These are phyloP conservation scores for Pseudopodoces humilis DNA, from an alignment of 2,113 vertebrate genomes.

Conservation along the genomic window DNA sequence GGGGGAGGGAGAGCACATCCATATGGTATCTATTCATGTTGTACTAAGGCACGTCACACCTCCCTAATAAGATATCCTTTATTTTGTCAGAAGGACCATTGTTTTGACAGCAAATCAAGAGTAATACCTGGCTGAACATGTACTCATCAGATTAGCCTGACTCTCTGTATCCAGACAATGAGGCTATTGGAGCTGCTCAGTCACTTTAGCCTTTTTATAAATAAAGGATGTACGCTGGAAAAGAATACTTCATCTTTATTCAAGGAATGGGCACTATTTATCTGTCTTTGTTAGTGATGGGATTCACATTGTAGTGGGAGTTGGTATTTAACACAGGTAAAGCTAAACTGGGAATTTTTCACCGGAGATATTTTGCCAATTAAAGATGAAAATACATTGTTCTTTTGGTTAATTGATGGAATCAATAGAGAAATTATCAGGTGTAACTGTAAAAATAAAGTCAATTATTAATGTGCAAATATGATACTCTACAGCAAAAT, in stretches of 20 bases:
- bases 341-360: not conserved
- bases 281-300: not conserved
- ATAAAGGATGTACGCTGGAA: not conserved
- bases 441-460: not conserved
- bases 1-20: not conserved
- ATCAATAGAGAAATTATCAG: not conserved
- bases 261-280: not conserved
- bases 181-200: not conserved
- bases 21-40: not conserved
- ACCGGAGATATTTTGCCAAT: not conserved
- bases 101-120: not conserved
- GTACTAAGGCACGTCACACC: accelerated
- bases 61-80: not conserved
- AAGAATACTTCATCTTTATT: not conserved
- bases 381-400: not conserved
- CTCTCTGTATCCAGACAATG: not conserved
- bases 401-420: not conserved
- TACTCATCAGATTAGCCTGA: not conserved
- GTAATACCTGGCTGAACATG: not conserved
- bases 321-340: not conserved
- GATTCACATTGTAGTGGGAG: not conserved
- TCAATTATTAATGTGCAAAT: not conserved
- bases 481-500: not conserved
- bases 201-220: not conserved
- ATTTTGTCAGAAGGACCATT: not conserved